phyloP scores from a whole-genome alignment of 92 coral and sea anemone genomes.

The Parazoanthus atlanticus region DNA sequence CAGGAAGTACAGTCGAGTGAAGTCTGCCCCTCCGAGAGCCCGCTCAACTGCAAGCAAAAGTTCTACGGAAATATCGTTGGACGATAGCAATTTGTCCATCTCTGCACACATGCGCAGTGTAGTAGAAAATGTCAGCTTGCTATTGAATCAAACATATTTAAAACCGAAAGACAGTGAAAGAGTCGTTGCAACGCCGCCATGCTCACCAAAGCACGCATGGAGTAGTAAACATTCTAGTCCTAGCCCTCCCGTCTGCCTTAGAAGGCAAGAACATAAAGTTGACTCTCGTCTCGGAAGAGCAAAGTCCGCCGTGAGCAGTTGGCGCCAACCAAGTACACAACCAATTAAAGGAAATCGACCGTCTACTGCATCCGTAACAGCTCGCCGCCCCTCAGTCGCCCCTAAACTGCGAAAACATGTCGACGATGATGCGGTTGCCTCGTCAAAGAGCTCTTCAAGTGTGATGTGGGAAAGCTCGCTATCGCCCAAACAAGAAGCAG shows the following conservation, averaged over 20 bases:
- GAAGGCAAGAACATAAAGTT: neutral
- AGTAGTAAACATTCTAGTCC: neutral
- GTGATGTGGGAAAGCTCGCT: neutral
- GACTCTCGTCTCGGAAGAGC: neutral
- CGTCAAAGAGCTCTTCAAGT: neutral
- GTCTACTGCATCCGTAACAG: conserved; percentile 3
- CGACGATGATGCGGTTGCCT: neutral
- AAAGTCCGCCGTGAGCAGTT: conserved; percentile 25
- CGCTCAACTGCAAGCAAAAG: conserved; percentile 14
- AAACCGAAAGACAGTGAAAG: neutral
- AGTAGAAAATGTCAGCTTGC: neutral
- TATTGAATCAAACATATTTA: neutral
- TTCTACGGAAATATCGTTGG: neutral
- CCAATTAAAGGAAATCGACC: neutral
- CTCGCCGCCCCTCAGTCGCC: neutral
- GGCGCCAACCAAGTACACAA: neutral
- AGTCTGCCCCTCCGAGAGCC: conserved; percentile 28
- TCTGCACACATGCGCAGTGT: neutral
- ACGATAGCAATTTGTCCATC: neutral
- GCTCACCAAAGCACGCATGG: conserved; percentile 21
- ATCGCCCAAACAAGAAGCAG: neutral
- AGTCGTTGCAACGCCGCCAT: neutral
- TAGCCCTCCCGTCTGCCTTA: neutral
- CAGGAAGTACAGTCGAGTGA: conserved; percentile 16
- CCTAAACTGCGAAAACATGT: neutral